Percentiles rank a stretch among this genome's conserved stretches.
These are phyloP conservation scores for Thalassophryne amazonica DNA, from an alignment of 2,797 vertebrate genomes.

Conservation along the genomic window DNA sequence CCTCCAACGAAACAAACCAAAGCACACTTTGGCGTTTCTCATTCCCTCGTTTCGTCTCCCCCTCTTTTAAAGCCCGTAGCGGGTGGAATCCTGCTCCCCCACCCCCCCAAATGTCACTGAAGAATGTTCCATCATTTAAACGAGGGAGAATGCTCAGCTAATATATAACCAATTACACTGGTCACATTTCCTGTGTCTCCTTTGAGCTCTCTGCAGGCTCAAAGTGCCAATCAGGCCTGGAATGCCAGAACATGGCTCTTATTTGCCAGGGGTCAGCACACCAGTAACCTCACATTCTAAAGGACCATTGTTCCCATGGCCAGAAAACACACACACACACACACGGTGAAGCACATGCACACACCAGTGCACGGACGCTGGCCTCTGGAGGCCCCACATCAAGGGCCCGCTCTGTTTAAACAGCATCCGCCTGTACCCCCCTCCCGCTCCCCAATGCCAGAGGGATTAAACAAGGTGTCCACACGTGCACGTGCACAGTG, in stretches of 20 bases:
- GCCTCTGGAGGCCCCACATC: slow-evolving; percentile 77
- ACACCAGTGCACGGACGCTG: slow-evolving; percentile 51
- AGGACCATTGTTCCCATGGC: slow-evolving; percentile 83
- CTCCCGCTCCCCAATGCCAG: slow-evolving; percentile 76
- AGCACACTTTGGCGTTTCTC: too few species aligned
- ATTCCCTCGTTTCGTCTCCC: too few species aligned
- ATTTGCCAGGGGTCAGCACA: slow-evolving; percentile 84
- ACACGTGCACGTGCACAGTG: slow-evolving; percentile 13
- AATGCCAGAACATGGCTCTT: slow-evolving; percentile 86
- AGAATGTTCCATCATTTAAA: slow-evolving; percentile 79
- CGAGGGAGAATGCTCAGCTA: slow-evolving; percentile 63
- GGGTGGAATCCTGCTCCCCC: slow-evolving; percentile 54
- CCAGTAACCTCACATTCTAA: slow-evolving; percentile 83
- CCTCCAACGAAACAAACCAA: too few species aligned
- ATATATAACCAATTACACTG: slow-evolving; percentile 85
- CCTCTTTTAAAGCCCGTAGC: slow-evolving; percentile 8
- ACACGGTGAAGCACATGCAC: slow-evolving; percentile 51
- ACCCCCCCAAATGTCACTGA: slow-evolving; percentile 76
- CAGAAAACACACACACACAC: slow-evolving; percentile 67
- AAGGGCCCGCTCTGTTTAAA: slow-evolving; percentile 82
- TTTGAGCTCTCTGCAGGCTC: slow-evolving; percentile 79
- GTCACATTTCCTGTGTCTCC: slow-evolving; percentile 83
- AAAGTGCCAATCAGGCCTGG: slow-evolving; percentile 84
- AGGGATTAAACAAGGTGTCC: slow-evolving; percentile 78
- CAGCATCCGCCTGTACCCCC: slow-evolving; percentile 77